Percentiles rank a stretch among this genome's conserved stretches.
Evolutionary conservation across 1,140 invertebrate genomes (phyloP).

Genomic region (Heliconius himera): DNA sequence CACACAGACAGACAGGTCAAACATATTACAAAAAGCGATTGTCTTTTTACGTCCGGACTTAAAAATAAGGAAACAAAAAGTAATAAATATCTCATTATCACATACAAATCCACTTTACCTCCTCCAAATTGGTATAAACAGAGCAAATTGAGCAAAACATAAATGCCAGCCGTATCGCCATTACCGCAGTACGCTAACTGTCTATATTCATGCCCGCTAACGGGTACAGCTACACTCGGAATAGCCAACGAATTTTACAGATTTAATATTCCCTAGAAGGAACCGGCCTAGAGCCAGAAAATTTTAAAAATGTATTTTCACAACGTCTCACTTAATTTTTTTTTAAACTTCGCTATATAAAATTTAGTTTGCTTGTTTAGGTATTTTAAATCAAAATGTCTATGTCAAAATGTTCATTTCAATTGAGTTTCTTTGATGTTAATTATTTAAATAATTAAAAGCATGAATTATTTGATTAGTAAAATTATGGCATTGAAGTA

Average conservation of each 20-base stretch:
- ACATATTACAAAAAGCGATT: too few relatives aligned
- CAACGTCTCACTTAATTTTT: slow-evolving; percentile 31
- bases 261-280: slow-evolving; percentile 43
- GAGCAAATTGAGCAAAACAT: slow-evolving; percentile 13
- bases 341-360: slow-evolving; percentile 21
- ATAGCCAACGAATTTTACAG: slow-evolving; percentile 43
- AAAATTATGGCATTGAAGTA: too few relatives aligned
- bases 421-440: neutral
- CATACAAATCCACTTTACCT: slow-evolving; percentile 29
- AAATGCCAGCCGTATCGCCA: slow-evolving; percentile 32
- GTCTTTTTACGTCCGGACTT: too few relatives aligned
- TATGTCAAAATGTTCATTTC: neutral
- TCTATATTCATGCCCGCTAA: slow-evolving; percentile 52
- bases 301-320: slow-evolving; percentile 47
- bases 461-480: too few relatives aligned
- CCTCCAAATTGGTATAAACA: slow-evolving; percentile 21
- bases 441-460: too few relatives aligned
- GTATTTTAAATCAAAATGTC: neutral
- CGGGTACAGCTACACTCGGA: slow-evolving; percentile 45
- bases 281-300: slow-evolving; percentile 33
- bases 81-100: neutral
- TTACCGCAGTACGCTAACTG: slow-evolving; percentile 49
- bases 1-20: too few relatives aligned
- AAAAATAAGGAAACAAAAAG: neutral
- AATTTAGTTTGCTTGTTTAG: slow-evolving; percentile 12